Conservation (phyloP, 2,797 vertebrate genomes). For the Gallinago nigripennis region DNA sequence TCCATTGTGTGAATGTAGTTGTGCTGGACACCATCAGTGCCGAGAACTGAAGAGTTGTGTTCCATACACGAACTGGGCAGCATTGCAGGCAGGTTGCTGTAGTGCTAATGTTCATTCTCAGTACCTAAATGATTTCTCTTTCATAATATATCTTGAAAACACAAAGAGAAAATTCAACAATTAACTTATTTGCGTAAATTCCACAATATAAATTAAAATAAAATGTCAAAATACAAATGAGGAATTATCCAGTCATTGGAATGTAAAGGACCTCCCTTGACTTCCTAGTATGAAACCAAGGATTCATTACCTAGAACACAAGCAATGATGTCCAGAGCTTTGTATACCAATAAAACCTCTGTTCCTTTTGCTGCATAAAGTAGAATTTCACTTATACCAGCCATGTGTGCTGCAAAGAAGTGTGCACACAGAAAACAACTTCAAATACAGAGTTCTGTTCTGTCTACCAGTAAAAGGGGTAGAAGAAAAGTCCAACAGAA, state of each 20-base stretch:
- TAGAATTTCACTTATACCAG: background rate
- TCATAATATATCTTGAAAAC: background rate
- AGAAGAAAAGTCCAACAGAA: background rate
- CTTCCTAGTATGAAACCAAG: background rate
- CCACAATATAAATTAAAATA: background rate
- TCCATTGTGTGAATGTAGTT: background rate
- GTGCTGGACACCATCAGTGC: background rate
- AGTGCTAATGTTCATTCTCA: background rate
- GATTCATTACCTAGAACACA: background rate
- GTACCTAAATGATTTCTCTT: background rate
- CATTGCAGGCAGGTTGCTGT: background rate
- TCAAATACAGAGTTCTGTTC: background rate
- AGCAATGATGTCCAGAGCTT: background rate
- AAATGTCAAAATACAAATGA: background rate
- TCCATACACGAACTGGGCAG: background rate
- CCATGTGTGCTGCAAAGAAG: background rate
- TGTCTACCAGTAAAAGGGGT: background rate
- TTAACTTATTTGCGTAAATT: background rate
- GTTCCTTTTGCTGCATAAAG: background rate
- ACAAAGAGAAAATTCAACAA: background rate
- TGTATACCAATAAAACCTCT: background rate
- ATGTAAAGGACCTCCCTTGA: background rate
- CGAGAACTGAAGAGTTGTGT: background rate
- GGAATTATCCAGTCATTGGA: background rate
- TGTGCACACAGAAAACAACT: background rate